Evolutionary conservation across 92 coral and sea anemone genomes (phyloP), one percentile per base, ranked within the genome.

Genomic region (Phenganax stokvisi): DNA sequence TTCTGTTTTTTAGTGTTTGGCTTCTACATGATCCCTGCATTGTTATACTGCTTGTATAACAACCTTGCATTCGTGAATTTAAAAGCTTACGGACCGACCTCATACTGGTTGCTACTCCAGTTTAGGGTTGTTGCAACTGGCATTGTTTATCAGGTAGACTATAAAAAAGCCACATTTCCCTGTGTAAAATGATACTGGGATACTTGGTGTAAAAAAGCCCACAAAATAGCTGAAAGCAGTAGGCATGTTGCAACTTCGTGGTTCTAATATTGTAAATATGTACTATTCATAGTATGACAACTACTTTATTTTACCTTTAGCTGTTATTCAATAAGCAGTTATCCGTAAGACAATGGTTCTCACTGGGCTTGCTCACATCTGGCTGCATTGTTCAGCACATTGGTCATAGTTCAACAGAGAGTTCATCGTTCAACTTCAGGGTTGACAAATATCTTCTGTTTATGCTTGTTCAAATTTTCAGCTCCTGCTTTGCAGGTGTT

Each of bases 401-500:
- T 16, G 86, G 85, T 2, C 83, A 89, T 59, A 83, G 89, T 15
- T 80, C 88, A 15, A 73, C 76, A 12, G 65, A 75, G 11, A 58
- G 88, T 57, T 80, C 87, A 57, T 89, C 96, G 10, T 76, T 96
- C 59, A 81, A 89, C 25, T 79, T 92, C 12, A 79, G 57, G 54
- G 74, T 96, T 29, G 96, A 96, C 69, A 75, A 85, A 77, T 89
- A 92, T 82, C 88, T 93, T n/a, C 62, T 90, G 69, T 82, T 93
- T 4, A 92, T 93, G 70, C 90, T 93, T 13, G 94, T 93, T 44
- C 98, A 93, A 84, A 96, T 93, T 31, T 90, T 93, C 82, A 92
- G 98, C 58, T 93, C 98, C 30, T 93, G 98, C 71, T 89, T 93
- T 88, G 98, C 98, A 51, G 98, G 98, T 63, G 98, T 93, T 57